A percentile compares a stretch with the other conserved stretches of the same genome.
Conservation (phyloP, 2,113 vertebrate genomes). For the Crypturellus undulatus region DNA sequence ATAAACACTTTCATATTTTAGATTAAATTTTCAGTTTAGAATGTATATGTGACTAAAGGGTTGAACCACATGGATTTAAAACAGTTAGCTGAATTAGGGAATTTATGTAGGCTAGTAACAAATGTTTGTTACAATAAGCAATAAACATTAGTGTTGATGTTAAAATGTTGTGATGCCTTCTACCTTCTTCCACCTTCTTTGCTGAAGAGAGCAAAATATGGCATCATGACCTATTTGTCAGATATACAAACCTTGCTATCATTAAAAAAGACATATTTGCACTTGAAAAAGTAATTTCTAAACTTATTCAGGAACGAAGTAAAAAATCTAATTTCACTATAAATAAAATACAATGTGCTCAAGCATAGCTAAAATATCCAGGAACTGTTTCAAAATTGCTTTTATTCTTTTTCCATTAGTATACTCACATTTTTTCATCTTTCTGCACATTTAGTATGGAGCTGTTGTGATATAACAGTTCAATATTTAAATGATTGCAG, state of each 20-base stretch:
- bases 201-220: neutral
- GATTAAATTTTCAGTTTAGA: neutral
- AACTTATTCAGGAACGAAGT: neutral
- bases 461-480: neutral
- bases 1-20: neutral
- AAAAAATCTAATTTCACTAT: neutral
- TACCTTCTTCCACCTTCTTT: neutral
- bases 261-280: neutral
- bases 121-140: neutral
- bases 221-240: neutral
- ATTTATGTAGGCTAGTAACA: accelerated
- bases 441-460: neutral
- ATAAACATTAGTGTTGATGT: neutral
- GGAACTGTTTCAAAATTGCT: neutral
- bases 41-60: neutral
- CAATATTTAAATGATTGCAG: neutral
- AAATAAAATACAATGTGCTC: neutral
- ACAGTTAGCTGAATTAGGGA: neutral
- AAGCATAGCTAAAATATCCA: neutral
- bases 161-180: neutral
- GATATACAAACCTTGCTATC: neutral
- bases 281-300: neutral
- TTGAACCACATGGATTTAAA: neutral
- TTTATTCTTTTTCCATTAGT: neutral
- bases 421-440: neutral